These are phyloP conservation scores for Psilanteris sp. DNA, from an alignment of 1,140 invertebrate species.

Conservation along the genomic window DNA sequence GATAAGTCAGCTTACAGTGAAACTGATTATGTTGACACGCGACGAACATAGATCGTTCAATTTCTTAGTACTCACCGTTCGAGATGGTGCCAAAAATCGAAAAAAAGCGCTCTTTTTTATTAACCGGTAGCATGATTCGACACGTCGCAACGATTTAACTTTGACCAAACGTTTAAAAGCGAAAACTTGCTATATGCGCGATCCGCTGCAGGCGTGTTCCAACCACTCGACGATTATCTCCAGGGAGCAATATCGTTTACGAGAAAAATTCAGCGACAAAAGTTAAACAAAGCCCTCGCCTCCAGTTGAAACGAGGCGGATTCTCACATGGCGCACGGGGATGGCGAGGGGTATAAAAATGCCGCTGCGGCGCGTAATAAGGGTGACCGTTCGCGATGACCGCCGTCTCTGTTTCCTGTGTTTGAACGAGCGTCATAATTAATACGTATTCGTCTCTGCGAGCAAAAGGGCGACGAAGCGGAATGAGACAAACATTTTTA, in stretches of 20 bases:
- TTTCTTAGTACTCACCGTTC: conserved; percentile 45
- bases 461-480: conserved; percentile 61
- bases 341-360: conserved; percentile 60
- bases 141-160: conserved; percentile 45
- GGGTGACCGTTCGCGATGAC: conserved; percentile 67
- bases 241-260: conserved; percentile 74
- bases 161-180: conserved; percentile 38
- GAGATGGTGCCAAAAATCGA: conserved; percentile 11
- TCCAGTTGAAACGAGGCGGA: conserved; percentile 36
- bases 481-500: conserved; percentile 72
- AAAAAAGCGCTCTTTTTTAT: conserved; percentile 23
- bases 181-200: conserved; percentile 50
- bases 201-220: conserved; percentile 46
- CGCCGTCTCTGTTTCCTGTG: conserved; percentile 69
- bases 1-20: too few species aligned
- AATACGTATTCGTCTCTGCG: conserved; percentile 76
- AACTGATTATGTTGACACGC: too few species aligned
- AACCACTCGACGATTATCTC: conserved; percentile 67
- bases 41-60: too few species aligned
- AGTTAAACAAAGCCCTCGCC: conserved; percentile 74
- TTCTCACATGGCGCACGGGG: conserved; percentile 39
- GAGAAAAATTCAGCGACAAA: conserved; percentile 75
- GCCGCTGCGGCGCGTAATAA: conserved; percentile 71
- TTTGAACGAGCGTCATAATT: conserved; percentile 79
- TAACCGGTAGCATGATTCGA: conserved; percentile 23